Evolutionary conservation across 2,113 vertebrate species (phyloP), one percentile per base, ranked within the genome.

Genomic region (Perognathus longimembris): DNA sequence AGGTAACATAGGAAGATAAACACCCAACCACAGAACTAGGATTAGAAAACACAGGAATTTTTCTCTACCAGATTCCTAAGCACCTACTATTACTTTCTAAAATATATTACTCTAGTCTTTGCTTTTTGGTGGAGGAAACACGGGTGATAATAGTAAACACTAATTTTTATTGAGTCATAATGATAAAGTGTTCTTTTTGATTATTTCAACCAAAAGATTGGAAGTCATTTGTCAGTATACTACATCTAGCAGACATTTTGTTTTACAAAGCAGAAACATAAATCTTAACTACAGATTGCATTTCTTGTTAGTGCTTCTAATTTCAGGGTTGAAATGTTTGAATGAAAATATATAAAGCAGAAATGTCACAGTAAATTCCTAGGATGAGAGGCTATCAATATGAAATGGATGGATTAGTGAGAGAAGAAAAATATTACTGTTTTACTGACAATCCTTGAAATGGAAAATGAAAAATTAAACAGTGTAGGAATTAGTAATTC

Each of bases 271-370:
- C 42, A 88, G 15, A 88, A 89, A 17, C 22, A 93, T 77, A 92
- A 93, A 93, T 96, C 89, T 87, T 92, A 82, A 80, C 75, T 76
- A 90, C 87, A 85, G 86, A 75, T 40, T 32, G 24, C 73, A 81
- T 90, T 89, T 94, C 88, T 66, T 96, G 84, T 94, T 87, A 90
- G 1, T 59, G 32, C 89, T 70, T 83, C 82, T 94, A 88, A 93
- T 92, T 96, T 94, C 36, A 79, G 59, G 32, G 74, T 92, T 79
- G 77, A 88, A 97, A 76, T 96, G 73, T 94, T 95, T 97, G 84
- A 91, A 85, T 57, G 84, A 30, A 90, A 91, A 42, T 75, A 77
- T 75, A 50, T 54, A 93, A 92, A 95, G 80, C 89, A 57, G 59
- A 86, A 87, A 93, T 64, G 34, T 81, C 88, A 89, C 94, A 66